Percentiles rank a stretch among this genome's conserved stretches.
Evolutionary conservation across 2,113 vertebrate species (phyloP).

Genomic region (Spilogale gracilis): DNA sequence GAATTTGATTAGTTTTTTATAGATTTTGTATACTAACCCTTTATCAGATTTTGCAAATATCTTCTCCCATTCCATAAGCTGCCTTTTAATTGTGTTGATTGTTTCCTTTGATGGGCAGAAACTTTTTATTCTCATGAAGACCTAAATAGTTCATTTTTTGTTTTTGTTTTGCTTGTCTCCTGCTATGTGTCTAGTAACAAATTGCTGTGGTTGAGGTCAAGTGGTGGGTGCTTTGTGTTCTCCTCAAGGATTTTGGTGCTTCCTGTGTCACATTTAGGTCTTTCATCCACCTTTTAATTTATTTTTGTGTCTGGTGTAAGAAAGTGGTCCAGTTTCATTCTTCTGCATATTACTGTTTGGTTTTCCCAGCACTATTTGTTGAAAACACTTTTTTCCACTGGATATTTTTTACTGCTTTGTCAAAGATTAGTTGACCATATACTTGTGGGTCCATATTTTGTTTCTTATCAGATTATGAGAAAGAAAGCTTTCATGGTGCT

Average conservation of each 20-base stretch:
- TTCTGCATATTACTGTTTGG: background rate
- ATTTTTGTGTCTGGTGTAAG: background rate
- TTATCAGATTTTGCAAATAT: background rate
- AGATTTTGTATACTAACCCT: background rate
- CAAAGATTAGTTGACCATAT: background rate
- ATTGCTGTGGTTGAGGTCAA: background rate
- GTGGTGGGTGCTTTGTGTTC: background rate
- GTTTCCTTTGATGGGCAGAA: background rate
- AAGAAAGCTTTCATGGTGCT: background rate
- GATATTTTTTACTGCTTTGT: background rate
- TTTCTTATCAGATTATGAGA: background rate
- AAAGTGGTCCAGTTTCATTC: background rate
- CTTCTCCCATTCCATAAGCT: background rate
- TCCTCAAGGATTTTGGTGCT: background rate
- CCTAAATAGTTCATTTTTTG: background rate
- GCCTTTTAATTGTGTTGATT: background rate
- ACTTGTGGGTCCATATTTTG: background rate
- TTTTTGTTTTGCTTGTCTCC: background rate
- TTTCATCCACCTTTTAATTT: background rate
- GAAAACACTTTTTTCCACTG: background rate
- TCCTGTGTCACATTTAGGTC: background rate
- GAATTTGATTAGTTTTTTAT: background rate
- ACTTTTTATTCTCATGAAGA: background rate
- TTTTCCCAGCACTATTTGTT: background rate
- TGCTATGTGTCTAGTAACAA: background rate